Percentiles rank a stretch among this genome's conserved stretches.
These are phyloP conservation scores for Nebria ingens DNA, from an alignment of 1,140 invertebrate species.

Conservation along the genomic window DNA sequence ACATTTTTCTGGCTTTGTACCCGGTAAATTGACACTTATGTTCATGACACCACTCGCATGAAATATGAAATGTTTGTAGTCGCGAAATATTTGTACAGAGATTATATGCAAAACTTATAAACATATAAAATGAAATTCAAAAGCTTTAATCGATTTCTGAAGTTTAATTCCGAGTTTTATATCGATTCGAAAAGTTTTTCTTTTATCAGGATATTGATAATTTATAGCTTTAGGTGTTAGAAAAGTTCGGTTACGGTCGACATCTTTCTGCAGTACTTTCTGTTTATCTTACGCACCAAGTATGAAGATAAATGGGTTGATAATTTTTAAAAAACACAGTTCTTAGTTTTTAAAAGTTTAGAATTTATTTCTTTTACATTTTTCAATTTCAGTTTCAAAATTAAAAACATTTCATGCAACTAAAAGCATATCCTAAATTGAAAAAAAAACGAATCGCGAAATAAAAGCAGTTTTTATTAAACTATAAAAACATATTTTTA, in stretches of 20 bases:
- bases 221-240: slow-evolving; percentile 2
- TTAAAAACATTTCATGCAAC: too few species aligned
- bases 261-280: not conserved
- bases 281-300: not conserved
- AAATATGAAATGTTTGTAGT: not conserved
- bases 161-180: slow-evolving; percentile 4
- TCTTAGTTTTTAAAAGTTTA: too few species aligned
- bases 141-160: slow-evolving; percentile 2
- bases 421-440: not conserved
- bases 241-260: not conserved
- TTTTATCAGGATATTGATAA: slow-evolving; percentile 1
- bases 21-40: not conserved
- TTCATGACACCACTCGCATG: not conserved
- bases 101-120: too few species aligned
- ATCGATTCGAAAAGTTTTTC: slow-evolving; percentile 3
- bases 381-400: too few species aligned
- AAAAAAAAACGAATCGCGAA: too few species aligned
- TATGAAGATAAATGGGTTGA: not conserved
- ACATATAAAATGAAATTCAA: slow-evolving; percentile 1
- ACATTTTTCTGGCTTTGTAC: not conserved
- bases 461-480: not conserved
- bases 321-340: too few species aligned
- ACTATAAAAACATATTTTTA: not conserved
- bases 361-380: too few species aligned
- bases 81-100: too few species aligned